Evolutionary conservation across 2,888 invertebrate genomes (phyloP).

Genomic region (Amphimallon solstitiale): DNA sequence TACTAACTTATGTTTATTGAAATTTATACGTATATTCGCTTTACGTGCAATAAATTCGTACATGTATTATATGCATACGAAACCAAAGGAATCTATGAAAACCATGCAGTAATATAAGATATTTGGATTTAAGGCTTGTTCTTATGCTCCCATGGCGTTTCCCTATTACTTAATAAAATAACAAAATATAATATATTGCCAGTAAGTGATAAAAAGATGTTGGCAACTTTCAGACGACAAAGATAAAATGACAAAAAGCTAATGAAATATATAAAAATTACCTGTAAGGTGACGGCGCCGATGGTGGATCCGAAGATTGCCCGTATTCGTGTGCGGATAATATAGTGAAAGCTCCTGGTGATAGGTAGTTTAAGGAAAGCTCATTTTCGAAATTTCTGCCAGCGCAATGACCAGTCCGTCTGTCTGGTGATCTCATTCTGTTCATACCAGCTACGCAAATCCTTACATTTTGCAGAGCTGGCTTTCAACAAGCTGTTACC

Average conservation of each 20-base stretch:
- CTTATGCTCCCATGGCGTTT: too few relatives aligned
- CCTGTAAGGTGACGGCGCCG: constrained; percentile 60
- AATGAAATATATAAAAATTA: constrained; percentile 43
- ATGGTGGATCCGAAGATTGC: constrained; percentile 56
- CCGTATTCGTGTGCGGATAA: constrained; percentile 57
- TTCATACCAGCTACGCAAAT: constrained; percentile 13
- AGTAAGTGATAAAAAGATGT: too few relatives aligned
- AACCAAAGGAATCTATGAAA: too few relatives aligned
- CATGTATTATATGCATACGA: too few relatives aligned
- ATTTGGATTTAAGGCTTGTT: too few relatives aligned
- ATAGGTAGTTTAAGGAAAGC: constrained; percentile 56
- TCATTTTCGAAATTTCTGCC: constrained; percentile 57
- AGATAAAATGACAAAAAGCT: neutral
- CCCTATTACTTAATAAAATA: too few relatives aligned
- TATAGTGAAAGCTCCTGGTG: constrained; percentile 61
- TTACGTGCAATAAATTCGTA: too few relatives aligned
- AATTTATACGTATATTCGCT: neutral
- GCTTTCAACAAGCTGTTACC: neutral
- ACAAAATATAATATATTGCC: too few relatives aligned
- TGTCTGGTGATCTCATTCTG: constrained; percentile 57
- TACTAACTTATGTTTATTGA: constrained; percentile 4
- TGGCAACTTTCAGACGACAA: too few relatives aligned
- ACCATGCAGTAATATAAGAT: too few relatives aligned
- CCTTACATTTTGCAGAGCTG: constrained; percentile 32
- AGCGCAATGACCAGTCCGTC: constrained; percentile 52